Evolutionary conservation across 1,140 invertebrate genomes (phyloP).

Genomic region (Matsumurasca onukii): DNA sequence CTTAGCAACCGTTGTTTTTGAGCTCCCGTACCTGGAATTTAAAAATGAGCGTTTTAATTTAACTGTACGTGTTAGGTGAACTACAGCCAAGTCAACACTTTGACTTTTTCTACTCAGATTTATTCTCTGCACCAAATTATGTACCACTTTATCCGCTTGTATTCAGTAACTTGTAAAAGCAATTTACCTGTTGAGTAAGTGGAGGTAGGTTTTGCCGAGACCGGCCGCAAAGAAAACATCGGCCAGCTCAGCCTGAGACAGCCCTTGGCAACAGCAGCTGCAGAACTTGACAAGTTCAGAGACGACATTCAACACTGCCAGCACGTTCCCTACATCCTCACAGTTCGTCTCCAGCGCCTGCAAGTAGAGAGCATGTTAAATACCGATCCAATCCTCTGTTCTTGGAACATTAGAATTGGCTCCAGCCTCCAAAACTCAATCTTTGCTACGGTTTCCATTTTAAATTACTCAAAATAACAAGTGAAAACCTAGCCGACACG

Average conservation of each 20-base stretch:
- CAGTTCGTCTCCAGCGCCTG: slow-evolving; percentile 36
- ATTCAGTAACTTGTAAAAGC: no score
- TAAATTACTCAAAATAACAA: no score
- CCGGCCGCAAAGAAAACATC: slow-evolving; percentile 32
- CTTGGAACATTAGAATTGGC: background rate
- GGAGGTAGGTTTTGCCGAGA: slow-evolving; percentile 24
- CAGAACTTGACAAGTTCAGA: slow-evolving; percentile 37
- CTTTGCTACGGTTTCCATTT: no score
- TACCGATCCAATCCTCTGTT: background rate
- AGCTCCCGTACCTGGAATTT: slow-evolving; percentile 4
- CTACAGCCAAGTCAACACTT: background rate
- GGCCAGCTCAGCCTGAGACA: slow-evolving; percentile 26
- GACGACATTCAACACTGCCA: slow-evolving; percentile 32
- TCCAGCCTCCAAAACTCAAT: no score
- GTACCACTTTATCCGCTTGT: background rate
- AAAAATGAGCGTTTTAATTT: background rate
- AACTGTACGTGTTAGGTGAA: background rate
- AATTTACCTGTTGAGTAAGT: slow-evolving; percentile 32
- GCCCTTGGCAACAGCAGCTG: slow-evolving; percentile 31
- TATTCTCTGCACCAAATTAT: background rate
- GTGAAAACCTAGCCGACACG: no score
- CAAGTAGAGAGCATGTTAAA: no score
- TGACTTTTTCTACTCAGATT: background rate
- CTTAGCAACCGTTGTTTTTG: background rate
- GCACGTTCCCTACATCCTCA: slow-evolving; percentile 32